Evolutionary conservation across 2,797 vertebrate species (phyloP).

Genomic region (Aplochiton taeniatus): DNA sequence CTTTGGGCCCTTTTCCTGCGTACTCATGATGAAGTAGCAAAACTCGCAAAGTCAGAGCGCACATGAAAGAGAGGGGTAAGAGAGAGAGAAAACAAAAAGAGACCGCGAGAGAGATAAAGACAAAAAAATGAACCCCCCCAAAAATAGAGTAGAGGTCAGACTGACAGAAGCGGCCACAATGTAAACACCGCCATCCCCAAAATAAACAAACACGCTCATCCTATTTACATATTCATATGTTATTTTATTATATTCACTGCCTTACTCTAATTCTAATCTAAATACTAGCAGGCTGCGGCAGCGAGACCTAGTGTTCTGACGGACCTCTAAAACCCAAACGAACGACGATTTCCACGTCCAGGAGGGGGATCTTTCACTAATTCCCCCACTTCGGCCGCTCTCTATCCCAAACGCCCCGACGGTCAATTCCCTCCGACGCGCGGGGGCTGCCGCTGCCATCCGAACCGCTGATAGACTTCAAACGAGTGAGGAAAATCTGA

Average conservation of each 20-base stretch:
- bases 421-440: conserved; percentile 3
- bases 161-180: too few species aligned
- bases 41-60: conserved; percentile 7
- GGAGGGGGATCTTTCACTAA: neutral
- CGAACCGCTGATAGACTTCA: conserved; percentile 33
- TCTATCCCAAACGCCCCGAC: conserved; percentile 16
- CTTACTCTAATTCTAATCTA: too few species aligned
- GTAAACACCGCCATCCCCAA: too few species aligned
- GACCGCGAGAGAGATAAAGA: neutral
- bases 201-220: too few species aligned
- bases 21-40: conserved; percentile 21
- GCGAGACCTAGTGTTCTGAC: too few species aligned
- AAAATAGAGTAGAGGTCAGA: too few species aligned
- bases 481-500: conserved; percentile 38
- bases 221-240: too few species aligned
- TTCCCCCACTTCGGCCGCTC: too few species aligned
- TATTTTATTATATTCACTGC: too few species aligned
- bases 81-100: neutral
- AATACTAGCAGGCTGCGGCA: too few species aligned
- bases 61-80: neutral
- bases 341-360: conserved; percentile 7
- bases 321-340: neutral
- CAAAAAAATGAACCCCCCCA: conserved; percentile 36
- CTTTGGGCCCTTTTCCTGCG: neutral
- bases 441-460: conserved; percentile 32